Evolutionary conservation across 2,888 invertebrate species (phyloP), one percentile per base, ranked within the genome.

Genomic region (Acanthosoma haemorrhoidale): DNA sequence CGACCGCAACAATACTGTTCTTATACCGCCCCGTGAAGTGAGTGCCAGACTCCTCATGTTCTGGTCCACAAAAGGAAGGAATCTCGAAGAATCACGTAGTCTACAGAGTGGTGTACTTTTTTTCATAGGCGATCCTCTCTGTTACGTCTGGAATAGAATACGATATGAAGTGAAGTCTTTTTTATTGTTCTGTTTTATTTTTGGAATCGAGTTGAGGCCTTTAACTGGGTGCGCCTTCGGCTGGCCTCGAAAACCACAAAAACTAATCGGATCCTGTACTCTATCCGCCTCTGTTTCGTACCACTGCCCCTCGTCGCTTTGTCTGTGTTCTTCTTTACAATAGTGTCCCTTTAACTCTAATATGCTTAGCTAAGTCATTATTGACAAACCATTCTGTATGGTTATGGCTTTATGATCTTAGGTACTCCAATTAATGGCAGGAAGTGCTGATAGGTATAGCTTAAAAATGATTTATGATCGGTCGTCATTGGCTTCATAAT

Each of bases 171-270:
- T 25, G n/a, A 51, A 51, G 51, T 25, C 21, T 13, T 25, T 25
- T 51, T 25, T n/a, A n/a, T n/a, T n/a, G n/a, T n/a, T n/a, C n/a
- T n/a, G n/a, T n/a, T n/a, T 41, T 51, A 25, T 51, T 51, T 25
- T n/a, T 51, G 21, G 8, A 9, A 25, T 13, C 13, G 3, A 6
- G 25, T 2, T 25, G 51, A 51, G 51, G 25, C 29, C 51, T 51
- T 21, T 51, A 51, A 51, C 21, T 51, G 51, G 51, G 25, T n/a
- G 25, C 51, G 51, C 8, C 25, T 25, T 51, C 21, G 51, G 1
- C 25, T 18, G 51, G 51, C 51, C 51, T 51, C 51, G 51, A 51
- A 51, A 51, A 51, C 51, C 51, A 51, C 51, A 51, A 51, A 51
- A 51, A 51, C 51, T 51, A 51, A 51, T 51, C 51, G n/a, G 51